Evolutionary conservation across 2,888 invertebrate genomes (phyloP).

Genomic region (Volucella inflata): DNA sequence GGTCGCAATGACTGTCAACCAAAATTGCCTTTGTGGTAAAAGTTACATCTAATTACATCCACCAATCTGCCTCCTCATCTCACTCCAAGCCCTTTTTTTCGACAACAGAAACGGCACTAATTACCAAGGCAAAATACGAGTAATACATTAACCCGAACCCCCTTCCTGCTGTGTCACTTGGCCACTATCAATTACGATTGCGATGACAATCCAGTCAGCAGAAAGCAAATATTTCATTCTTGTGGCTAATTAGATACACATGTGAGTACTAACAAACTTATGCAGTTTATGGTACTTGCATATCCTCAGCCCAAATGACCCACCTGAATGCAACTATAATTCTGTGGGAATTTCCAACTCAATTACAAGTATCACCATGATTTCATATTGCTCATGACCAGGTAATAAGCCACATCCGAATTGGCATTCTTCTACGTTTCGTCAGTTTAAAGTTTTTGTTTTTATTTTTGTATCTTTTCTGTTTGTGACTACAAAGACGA

Average conservation of each 20-base stretch:
- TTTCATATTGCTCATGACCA: conserved; percentile 7
- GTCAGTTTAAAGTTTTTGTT: conserved; percentile 19
- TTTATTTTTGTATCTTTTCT: background rate
- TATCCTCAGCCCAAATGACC: background rate
- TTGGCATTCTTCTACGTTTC: conserved; percentile 12
- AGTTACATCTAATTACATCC: conserved; percentile 7
- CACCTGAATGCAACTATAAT: conserved; percentile 7
- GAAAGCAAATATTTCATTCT: conserved; percentile 1
- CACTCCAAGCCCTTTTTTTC: background rate
- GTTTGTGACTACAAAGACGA: conserved; percentile 15
- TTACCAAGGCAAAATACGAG: conserved; percentile 2
- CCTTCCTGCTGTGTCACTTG: conserved; percentile 13
- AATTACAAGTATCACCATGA: conserved; percentile 23
- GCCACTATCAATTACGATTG: conserved; percentile 22
- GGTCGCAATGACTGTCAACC: no score
- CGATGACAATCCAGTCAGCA: conserved; percentile 1
- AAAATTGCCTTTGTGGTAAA: background rate
- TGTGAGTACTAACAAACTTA: background rate
- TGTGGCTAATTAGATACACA: conserved; percentile 26
- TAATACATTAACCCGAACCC: conserved; percentile 1
- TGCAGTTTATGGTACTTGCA: background rate
- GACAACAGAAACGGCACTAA: background rate
- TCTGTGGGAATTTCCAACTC: conserved; percentile 33
- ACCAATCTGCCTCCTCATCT: no score
- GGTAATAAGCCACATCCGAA: conserved; percentile 45